These are phyloP conservation scores for Rallus limicola DNA, from an alignment of 2,113 vertebrate species.

Conservation along the genomic window DNA sequence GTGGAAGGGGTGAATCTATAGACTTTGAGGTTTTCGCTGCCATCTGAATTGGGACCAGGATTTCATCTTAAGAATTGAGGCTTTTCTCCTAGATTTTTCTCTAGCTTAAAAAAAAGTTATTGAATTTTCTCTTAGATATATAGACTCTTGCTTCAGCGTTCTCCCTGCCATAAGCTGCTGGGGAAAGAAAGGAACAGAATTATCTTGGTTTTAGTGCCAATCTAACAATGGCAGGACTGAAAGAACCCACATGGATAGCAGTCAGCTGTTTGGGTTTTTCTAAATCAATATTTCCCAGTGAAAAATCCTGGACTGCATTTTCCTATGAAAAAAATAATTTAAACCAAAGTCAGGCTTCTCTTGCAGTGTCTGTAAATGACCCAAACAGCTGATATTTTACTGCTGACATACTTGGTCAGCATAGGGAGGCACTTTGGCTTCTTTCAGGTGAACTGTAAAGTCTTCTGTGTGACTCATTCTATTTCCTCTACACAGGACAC, in stretches of 20 bases:
- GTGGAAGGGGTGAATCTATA: neutral
- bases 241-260: neutral
- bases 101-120: neutral
- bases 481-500: neutral
- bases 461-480: neutral
- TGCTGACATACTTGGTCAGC: neutral
- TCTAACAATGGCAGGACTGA: neutral
- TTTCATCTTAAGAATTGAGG: neutral
- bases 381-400: neutral
- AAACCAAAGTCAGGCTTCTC: neutral
- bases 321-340: neutral
- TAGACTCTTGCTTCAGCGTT: neutral
- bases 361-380: neutral
- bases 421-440: neutral
- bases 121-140: neutral
- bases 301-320: neutral
- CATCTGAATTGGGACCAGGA: neutral
- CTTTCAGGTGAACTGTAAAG: neutral
- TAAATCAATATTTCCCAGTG: too few species aligned
- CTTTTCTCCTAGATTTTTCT: neutral
- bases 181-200: neutral
- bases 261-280: neutral
- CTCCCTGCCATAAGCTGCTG: neutral
- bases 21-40: neutral
- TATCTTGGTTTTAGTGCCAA: neutral